Base-by-base conservation (phyloP, 2,113 vertebrate genomes). In the Cochlearius cochlearius region DNA sequence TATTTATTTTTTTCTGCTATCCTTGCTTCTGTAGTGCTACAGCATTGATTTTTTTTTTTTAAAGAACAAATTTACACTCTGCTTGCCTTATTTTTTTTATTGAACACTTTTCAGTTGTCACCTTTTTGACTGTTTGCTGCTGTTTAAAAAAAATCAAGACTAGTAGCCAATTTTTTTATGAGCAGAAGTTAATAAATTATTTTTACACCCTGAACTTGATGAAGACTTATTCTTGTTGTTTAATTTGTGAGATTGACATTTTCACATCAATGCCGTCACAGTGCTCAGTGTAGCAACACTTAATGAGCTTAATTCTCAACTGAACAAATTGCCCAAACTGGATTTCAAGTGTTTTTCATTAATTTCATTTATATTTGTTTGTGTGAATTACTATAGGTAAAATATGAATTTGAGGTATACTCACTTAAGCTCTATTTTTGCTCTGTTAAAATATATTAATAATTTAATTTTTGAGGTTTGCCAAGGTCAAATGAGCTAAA, bases 171-270 rank as follows among this genome's bases (percentile, higher is more conserved):
- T 49, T 80, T 97, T 98, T 97, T 98, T 92, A 96, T 95, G 64
- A 94, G n/a, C 64, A 45, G 88, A 96, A 83, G 43, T 30, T 49
- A 94, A 95, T 96, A 96, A 96, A 97, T 96, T 96, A 95, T 96
- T 96, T 95, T 95, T 96, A 68, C 83, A 90, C 39, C 47, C 41
- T 75, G 41, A 81, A 63, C 38, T 68, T 14, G 12, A 87, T 80
- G 55, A 82, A 94, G 59, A 43, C 30, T 74, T 72, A 25, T n/a
- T 79, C 7, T 86, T 92, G 12, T 69, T 89, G 36, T 77, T 91
- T 69, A 80, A 75, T 59, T 75, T 49, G 15, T 58, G 41, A 71
- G 27, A 52, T 84, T 56, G 43, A 11, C 2, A 9, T 66, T 87
- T 84, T 77, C 75, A 56, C 10, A 29, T 43, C 7, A 62, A 0